Evolutionary conservation across 2,888 invertebrate species (phyloP).

Genomic region (Microchrysa polita): DNA sequence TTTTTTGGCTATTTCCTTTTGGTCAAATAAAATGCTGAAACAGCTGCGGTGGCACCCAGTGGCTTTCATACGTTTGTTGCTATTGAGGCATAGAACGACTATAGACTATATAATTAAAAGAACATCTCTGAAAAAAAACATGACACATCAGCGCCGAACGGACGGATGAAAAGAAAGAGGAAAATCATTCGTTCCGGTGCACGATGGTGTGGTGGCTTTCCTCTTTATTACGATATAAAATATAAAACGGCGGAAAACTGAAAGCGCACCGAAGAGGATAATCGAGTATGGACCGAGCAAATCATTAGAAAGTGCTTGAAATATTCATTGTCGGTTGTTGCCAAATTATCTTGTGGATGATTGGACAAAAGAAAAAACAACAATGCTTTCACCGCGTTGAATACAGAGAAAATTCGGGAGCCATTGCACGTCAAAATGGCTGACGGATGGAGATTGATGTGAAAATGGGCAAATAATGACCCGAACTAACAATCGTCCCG

Average conservation of each 20-base stretch:
- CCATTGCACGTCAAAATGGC: not conserved
- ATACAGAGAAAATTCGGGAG: not conserved
- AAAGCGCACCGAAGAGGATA: not conserved
- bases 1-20: slow-evolving; percentile 9
- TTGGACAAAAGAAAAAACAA: not conserved
- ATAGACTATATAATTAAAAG: slow-evolving; percentile 20
- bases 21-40: slow-evolving; percentile 4
- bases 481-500: too few species aligned
- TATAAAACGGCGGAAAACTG: not conserved
- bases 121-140: not conserved
- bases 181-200: too few species aligned
- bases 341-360: not conserved
- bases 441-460: too few species aligned
- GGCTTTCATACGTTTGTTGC: slow-evolving; percentile 12
- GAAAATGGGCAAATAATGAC: too few species aligned
- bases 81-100: slow-evolving; percentile 22
- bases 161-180: too few species aligned
- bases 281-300: too few species aligned
- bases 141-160: too few species aligned
- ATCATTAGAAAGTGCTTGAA: not conserved
- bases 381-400: too few species aligned
- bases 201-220: too few species aligned
- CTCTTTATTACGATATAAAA: not conserved
- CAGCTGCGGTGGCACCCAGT: slow-evolving; percentile 2
- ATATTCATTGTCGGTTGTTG: not conserved